Evolutionary conservation across 2,797 vertebrate genomes (phyloP).

Genomic region (Salarias fasciatus): DNA sequence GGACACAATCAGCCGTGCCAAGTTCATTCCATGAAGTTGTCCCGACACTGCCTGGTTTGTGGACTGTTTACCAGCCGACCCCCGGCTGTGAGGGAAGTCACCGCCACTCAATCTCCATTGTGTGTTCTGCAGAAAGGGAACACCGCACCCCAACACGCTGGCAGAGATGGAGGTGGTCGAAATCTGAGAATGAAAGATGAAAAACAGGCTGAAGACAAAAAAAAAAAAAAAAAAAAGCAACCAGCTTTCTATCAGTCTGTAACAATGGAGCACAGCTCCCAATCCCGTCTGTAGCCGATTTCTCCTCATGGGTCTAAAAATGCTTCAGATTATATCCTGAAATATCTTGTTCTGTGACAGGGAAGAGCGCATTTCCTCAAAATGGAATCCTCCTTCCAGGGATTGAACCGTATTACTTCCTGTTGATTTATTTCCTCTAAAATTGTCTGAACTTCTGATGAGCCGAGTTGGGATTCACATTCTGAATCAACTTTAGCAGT

Average conservation of each 20-base stretch:
- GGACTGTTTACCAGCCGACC: constrained; percentile 53
- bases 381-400: constrained; percentile 13
- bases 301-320: constrained; percentile 7
- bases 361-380: constrained; percentile 14
- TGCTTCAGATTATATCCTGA: constrained; percentile 17
- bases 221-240: not conserved
- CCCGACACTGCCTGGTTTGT: constrained; percentile 54
- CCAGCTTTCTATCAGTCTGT: not conserved
- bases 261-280: not conserved
- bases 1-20: constrained; percentile 24
- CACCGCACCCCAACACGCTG: not conserved
- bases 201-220: not conserved
- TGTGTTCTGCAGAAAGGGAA: constrained; percentile 25
- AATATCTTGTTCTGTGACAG: constrained; percentile 27
- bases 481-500: constrained; percentile 8
- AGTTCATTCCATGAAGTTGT: constrained; percentile 57
- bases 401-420: constrained; percentile 23
- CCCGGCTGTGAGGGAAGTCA: constrained; percentile 47
- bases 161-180: not conserved
- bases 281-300: not conserved
- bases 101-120: constrained; percentile 38
- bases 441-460: constrained; percentile 14
- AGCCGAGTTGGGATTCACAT: not conserved
- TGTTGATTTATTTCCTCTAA: constrained; percentile 21
- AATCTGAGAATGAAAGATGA: not conserved